Percentiles rank a stretch among this genome's conserved stretches.
Conservation (phyloP, 1,140 invertebrate genomes). For the Anthonomus grandis region DNA sequence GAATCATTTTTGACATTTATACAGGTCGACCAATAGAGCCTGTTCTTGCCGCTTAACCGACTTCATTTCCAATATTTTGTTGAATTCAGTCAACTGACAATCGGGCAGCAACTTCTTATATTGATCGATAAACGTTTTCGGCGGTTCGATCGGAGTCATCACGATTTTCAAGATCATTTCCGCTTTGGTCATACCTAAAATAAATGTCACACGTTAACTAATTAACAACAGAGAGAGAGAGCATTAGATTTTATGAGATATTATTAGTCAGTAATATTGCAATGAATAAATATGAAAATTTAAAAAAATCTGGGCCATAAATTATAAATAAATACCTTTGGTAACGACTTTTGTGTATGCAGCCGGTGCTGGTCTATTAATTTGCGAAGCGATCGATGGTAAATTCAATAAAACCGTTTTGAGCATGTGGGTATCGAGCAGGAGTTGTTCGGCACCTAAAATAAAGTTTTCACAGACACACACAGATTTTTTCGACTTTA, state of each 20-base stretch:
- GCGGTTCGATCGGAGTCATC: constrained; percentile 89
- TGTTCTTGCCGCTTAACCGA: constrained; percentile 57
- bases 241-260: no score
- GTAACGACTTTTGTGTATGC: constrained; percentile 85
- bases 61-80: constrained; percentile 97
- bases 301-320: no score
- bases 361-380: constrained; percentile 81
- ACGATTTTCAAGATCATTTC: constrained; percentile 98
- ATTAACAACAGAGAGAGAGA: no score
- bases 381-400: constrained; percentile 86
- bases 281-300: no score
- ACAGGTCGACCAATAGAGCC: constrained; percentile 40
- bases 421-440: constrained; percentile 95
- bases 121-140: constrained; percentile 85
- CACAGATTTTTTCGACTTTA: no score
- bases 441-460: constrained; percentile 85
- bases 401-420: constrained; percentile 95
- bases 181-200: constrained; percentile 81
- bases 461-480: constrained; percentile 42
- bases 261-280: no score
- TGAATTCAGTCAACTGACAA: constrained; percentile 85
- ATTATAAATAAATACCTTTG: constrained; percentile 56
- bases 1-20: constrained; percentile 33
- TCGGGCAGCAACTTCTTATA: constrained; percentile 89
- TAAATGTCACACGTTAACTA: no score